Evolutionary conservation across 2,888 invertebrate genomes (phyloP), one percentile per base, ranked within the genome.

Genomic region (Adineta ricciae): DNA sequence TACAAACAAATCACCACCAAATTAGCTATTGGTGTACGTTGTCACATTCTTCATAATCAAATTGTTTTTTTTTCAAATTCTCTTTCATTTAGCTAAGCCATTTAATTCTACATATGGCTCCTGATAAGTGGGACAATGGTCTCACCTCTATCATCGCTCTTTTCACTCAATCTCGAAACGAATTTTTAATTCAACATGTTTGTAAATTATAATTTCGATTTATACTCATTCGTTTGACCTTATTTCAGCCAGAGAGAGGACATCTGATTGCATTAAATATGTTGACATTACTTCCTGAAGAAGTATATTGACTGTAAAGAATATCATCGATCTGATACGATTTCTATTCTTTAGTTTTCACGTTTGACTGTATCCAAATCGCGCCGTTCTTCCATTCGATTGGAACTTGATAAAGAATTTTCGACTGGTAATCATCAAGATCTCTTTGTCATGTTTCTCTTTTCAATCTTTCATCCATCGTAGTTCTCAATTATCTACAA

Each of bases 81-180:
- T 73, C 2, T 41, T 73, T 2, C 8, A n/a, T 73, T 38, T 41
- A 73, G 73, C 38, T 85, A 21, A 73, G 52, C 16, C 83, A 85
- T 36, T 41, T 85, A 32, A 73, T 83, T 27, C 38, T 85, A 9
- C 36, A 84, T 85, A 72, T 85, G 32, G 78, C 78, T 16, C 83
- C 83, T 46, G 85, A 85, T 73, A 83, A 85, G 56, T 85, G 85
- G 85, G 72, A 52, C 41, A 85, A 83, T 78, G 52, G 83, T 56
- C 50, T 85, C 9, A 72, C 49, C 36, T 46, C 83, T 32, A 85
- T 85, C 5, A 83, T 85, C 21, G 24, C 21, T n/a, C 49, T 83
- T 21, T 83, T 85, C 50, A 83, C 85, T 4, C 78, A 85, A 54
- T 85, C 83, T 38, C 46, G 52, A n/a, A 84, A 83, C 49, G 85